Evolutionary conservation across 2,113 vertebrate genomes (phyloP).

Genomic region (Chaetops frenatus): DNA sequence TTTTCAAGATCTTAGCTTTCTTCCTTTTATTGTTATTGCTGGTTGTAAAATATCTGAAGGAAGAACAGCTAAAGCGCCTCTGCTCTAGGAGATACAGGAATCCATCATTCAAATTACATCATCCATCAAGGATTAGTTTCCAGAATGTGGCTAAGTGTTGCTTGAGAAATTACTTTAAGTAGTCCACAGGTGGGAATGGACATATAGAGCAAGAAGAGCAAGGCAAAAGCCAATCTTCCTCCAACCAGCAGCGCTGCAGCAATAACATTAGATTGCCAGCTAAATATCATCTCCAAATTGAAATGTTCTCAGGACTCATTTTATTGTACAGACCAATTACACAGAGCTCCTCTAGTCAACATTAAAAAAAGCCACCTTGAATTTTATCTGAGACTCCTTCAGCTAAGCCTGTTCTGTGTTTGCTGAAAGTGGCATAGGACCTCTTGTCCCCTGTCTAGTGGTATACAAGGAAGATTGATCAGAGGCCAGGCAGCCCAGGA

Average conservation of each 20-base stretch:
- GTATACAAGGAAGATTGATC: not conserved
- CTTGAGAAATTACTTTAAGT: not conserved
- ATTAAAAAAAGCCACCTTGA: not conserved
- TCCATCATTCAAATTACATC: constrained; percentile 3
- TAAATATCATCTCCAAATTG: not conserved
- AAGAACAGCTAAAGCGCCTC: not conserved
- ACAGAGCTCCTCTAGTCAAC: not conserved
- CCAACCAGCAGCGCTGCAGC: not conserved
- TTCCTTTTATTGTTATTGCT: constrained; percentile 7
- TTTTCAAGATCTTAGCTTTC: not conserved
- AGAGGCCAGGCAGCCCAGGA: not conserved
- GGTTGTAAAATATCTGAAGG: constrained; percentile 17
- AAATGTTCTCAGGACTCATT: not conserved
- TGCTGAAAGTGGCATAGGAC: not conserved
- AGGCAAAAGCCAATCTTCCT: not conserved
- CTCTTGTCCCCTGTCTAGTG: not conserved
- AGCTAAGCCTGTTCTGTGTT: not conserved
- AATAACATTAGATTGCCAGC: not conserved
- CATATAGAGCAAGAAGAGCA: not conserved
- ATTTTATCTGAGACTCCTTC: not conserved
- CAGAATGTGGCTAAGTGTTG: not conserved
- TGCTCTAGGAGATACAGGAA: not conserved
- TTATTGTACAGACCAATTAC: not conserved
- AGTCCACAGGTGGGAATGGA: not conserved
- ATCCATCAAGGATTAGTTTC: not conserved